Conservation (phyloP, 92 coral and sea anemone genomes). For the Porites cylindrica region DNA sequence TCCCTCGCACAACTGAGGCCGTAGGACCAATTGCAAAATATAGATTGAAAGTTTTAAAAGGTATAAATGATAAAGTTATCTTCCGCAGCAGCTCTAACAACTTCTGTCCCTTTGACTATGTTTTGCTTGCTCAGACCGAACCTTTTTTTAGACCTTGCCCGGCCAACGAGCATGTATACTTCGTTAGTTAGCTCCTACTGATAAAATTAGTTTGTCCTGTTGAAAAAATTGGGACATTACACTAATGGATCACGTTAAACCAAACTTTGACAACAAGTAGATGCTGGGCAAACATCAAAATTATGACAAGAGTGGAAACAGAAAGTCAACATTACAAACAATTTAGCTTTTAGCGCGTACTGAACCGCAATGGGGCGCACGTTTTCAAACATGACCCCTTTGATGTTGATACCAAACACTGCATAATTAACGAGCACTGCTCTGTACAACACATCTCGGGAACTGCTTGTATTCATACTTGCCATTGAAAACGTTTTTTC, state of each 20-base stretch:
- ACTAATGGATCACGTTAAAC: conserved; percentile 22
- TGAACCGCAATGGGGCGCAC: background rate
- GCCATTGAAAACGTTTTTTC: background rate
- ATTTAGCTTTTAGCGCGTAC: conserved; percentile 22
- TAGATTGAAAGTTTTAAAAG: background rate
- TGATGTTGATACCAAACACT: background rate
- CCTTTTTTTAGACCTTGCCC: background rate
- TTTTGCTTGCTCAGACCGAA: background rate
- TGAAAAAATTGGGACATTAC: conserved; percentile 32
- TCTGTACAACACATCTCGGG: conserved; percentile 3
- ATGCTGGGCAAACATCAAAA: conserved; percentile 7
- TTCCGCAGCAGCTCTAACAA: background rate
- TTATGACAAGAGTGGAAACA: background rate
- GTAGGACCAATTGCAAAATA: too few relatives aligned
- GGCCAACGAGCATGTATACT: too few relatives aligned
- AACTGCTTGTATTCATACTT: conserved; percentile 20
- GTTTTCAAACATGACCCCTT: conserved; percentile 7
- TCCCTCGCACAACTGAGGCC: too few relatives aligned
- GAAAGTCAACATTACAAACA: conserved; percentile 34
- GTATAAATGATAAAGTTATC: background rate
- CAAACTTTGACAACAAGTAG: conserved; percentile 4
- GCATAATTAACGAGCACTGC: background rate
- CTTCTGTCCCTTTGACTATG: background rate
- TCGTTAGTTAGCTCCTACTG: background rate
- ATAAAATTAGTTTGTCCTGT: conserved; percentile 30